Base-by-base conservation (phyloP, 2,797 vertebrate species). In the Austrolebias charrua region DNA sequence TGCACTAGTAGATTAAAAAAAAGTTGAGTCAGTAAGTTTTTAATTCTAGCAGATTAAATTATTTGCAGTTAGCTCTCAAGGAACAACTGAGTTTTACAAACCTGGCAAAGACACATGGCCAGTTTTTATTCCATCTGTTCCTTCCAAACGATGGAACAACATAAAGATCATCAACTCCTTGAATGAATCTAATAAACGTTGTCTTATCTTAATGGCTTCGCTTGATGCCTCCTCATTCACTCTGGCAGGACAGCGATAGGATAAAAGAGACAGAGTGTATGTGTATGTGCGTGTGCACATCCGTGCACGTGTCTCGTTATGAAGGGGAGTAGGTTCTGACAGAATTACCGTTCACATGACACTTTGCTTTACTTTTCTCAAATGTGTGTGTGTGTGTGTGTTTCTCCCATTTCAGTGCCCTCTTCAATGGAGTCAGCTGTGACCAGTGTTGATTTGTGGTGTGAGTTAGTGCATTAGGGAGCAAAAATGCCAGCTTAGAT, bases 161-260 rank as follows among this genome's bases (percentile, higher is more conserved):
- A 57, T 28, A 0, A 6, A 71, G 60, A 75, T 64, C 60, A 75
- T 80, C 60, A 64, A 6, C 33, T 49, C 16, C 1, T 59, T 74
- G 59, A 75, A 63, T 59, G 54, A 77, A 52, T 46, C 59, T 67
- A 73, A 82, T 80, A 77, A 78, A 84, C 78, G 52, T 47, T 6
- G 43, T 76, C 76, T 82, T 78, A 84, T 81, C 73, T 76, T 75
- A 81, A 81, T 69, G 58, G 69, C 64, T 75, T 79, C 52, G 58
- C 64, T 20, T 56, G 50, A 62, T 16, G 28, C 55, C 68, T 49
- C 52, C 64, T 48, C 46, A 49, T 38, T 80, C 24, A 46, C 7
- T 16, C 56, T 33, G 74, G 56, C 33, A 14, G 48, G 12, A 50
- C 51, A 63, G 45, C 0, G 24, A 71, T 45, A 35, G 19, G 18